phyloP scores from a whole-genome alignment of 2,888 invertebrate genomes.

The Meiosimyza platycephala region DNA sequence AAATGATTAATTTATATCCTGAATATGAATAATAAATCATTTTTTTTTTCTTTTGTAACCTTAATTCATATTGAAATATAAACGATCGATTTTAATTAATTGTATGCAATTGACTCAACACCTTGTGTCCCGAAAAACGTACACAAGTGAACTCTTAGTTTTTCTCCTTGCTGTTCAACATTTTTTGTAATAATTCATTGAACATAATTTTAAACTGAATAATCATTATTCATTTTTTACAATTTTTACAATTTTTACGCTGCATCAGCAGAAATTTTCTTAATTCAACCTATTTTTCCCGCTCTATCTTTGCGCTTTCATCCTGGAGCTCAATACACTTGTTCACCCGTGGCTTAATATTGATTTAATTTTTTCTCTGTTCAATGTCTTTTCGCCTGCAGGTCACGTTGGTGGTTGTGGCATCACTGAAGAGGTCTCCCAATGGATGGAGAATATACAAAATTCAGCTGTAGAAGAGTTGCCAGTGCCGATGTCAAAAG shows the following conservation, averaged over 20 bases:
- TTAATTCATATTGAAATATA: too few species aligned
- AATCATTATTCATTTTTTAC: conserved; percentile 8
- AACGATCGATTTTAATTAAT: too few species aligned
- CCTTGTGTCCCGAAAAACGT: too few species aligned
- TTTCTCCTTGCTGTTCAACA: neutral
- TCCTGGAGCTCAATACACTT: conserved; percentile 23
- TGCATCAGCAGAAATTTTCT: conserved; percentile 56
- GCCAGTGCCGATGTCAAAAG: conserved; percentile 62
- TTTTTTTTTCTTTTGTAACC: too few species aligned
- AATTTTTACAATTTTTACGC: conserved; percentile 36
- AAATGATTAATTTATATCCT: too few species aligned
- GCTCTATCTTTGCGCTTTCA: neutral
- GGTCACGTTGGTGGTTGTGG: conserved; percentile 90
- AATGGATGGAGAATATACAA: conserved; percentile 94
- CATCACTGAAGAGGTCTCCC: conserved; percentile 85
- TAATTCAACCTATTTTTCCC: conserved; percentile 13
- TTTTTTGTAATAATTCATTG: conserved; percentile 30
- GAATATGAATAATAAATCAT: too few species aligned
- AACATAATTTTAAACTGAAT: conserved; percentile 16
- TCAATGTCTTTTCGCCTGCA: conserved; percentile 57
- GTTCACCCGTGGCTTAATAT: conserved; percentile 19
- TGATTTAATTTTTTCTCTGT: conserved; percentile 11
- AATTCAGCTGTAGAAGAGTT: conserved; percentile 76
- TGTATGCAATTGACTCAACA: too few species aligned
- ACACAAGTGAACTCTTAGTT: neutral